phyloP scores from a whole-genome alignment of 2,113 vertebrate species.

The Phainopepla nitens region DNA sequence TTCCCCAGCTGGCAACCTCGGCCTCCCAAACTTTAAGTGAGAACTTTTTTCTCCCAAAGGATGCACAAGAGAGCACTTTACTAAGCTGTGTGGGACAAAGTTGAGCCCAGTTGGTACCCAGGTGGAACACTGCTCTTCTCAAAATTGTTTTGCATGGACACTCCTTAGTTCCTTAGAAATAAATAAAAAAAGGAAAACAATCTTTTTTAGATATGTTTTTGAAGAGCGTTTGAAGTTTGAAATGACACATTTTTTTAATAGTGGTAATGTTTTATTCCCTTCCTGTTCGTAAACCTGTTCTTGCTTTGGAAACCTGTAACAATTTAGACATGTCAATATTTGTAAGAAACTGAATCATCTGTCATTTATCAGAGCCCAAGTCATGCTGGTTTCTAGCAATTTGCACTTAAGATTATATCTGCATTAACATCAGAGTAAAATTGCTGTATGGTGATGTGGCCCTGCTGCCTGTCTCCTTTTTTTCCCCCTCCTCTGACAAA shows the following conservation, averaged over 20 bases:
- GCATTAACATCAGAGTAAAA: slow-evolving; percentile 39
- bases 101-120: not conserved
- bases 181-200: not conserved
- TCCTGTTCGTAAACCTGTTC: slow-evolving; percentile 17
- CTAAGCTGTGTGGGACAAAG: slow-evolving; percentile 29
- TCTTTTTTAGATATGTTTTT: slow-evolving; percentile 57
- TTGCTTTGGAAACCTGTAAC: slow-evolving; percentile 53
- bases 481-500: not conserved
- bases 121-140: slow-evolving; percentile 58
- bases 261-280: slow-evolving; percentile 21
- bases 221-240: slow-evolving; percentile 42
- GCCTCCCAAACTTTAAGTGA: slow-evolving; percentile 23
- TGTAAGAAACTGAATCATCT: slow-evolving; percentile 23
- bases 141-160: slow-evolving; percentile 63
- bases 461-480: slow-evolving; percentile 1
- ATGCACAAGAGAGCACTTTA: slow-evolving; percentile 70
- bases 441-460: slow-evolving; percentile 8
- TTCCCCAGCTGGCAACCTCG: not conserved
- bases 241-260: slow-evolving; percentile 19
- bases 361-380: slow-evolving; percentile 41
- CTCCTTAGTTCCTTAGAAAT: not conserved
- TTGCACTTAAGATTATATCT: slow-evolving; percentile 31
- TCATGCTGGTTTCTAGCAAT: slow-evolving; percentile 53
- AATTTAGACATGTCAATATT: slow-evolving; percentile 25
- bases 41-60: slow-evolving; percentile 4